phyloP scores from a whole-genome alignment of 2,113 vertebrate species.

The Corvus cornix region DNA sequence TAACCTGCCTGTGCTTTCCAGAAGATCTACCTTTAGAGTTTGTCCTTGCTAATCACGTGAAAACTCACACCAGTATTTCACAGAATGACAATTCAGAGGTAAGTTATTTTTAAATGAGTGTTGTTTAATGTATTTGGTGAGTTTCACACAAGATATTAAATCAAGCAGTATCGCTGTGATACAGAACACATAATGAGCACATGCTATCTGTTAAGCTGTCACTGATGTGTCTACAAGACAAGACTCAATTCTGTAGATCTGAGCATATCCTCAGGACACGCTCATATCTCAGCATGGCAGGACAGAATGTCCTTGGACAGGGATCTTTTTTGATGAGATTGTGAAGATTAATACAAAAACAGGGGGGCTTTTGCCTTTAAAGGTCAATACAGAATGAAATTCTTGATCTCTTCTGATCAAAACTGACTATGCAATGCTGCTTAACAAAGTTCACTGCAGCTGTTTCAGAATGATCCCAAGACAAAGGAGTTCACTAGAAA shows the following conservation, averaged over 20 bases:
- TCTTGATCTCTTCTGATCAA: background rate
- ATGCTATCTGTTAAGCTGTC: background rate
- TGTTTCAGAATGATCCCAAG: background rate
- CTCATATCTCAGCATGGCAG: rapidly evolving
- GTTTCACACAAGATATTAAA: background rate
- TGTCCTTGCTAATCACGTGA: background rate
- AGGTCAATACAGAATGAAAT: background rate
- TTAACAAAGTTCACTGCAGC: background rate
- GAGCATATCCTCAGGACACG: background rate
- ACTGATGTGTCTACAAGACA: background rate
- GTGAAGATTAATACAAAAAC: background rate
- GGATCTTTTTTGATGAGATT: background rate
- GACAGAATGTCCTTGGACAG: background rate
- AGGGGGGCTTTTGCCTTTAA: background rate
- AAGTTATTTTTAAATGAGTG: background rate
- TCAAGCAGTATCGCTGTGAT: background rate
- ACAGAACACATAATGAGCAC: background rate
- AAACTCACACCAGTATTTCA: background rate
- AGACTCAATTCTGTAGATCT: background rate
- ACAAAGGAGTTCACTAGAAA: background rate
- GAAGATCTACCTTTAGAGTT: background rate
- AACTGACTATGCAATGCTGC: background rate
- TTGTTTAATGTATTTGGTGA: background rate
- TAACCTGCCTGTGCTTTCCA: background rate
- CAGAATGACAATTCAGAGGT: background rate